phyloP scores from a whole-genome alignment of 2,113 vertebrate genomes.

The Mirza zaza region DNA sequence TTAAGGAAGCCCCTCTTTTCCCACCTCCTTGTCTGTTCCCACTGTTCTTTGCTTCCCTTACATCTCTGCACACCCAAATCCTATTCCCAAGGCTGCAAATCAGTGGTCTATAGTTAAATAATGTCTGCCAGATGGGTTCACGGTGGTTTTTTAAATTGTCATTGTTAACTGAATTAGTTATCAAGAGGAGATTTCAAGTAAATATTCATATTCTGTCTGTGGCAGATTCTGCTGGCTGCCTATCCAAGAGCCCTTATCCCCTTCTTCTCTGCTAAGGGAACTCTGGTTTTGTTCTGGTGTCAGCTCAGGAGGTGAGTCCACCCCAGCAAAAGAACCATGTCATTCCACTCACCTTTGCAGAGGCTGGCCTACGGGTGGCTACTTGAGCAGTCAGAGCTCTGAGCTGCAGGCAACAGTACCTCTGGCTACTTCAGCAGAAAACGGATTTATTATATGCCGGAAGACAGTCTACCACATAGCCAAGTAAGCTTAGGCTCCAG shows the following conservation, averaged over 20 bases:
- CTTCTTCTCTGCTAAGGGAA: not conserved
- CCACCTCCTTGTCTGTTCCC: not conserved
- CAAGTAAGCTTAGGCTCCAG: not conserved
- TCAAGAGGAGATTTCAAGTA: not conserved
- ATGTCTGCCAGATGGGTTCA: not conserved
- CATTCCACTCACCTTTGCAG: not conserved
- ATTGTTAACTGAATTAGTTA: not conserved
- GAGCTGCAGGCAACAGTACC: not conserved
- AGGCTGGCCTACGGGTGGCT: not conserved
- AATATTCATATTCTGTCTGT: not conserved
- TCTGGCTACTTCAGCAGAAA: not conserved
- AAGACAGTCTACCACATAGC: not conserved
- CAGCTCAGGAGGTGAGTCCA: not conserved
- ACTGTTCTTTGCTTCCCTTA: not conserved
- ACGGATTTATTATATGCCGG: not conserved
- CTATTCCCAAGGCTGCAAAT: not conserved
- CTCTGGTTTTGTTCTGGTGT: not conserved
- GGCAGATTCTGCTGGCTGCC: not conserved
- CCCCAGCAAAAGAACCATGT: not conserved
- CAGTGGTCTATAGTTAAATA: not conserved
- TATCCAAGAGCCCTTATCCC: not conserved
- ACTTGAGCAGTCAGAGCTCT: not conserved
- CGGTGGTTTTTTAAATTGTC: not conserved
- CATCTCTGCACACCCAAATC: not conserved
- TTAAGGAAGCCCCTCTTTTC: not conserved